A percentile compares a stretch with the other conserved stretches of the same genome.
Evolutionary conservation across 2,113 vertebrate species (phyloP).

Genomic region (Pristiophorus japonicus): DNA sequence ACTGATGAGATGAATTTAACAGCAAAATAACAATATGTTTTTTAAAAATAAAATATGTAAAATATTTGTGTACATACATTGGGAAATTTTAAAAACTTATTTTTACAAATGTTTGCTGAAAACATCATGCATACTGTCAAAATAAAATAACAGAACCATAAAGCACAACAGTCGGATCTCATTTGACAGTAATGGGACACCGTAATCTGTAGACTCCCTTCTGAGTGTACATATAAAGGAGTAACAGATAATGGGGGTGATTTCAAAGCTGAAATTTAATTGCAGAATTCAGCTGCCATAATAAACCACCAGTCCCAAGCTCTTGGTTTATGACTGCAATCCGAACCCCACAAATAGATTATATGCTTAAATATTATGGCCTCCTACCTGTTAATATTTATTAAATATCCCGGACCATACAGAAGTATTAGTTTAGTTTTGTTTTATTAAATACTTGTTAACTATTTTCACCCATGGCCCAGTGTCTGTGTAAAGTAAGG

Average conservation of each 20-base stretch:
- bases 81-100: neutral
- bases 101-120: slow-evolving; percentile 24
- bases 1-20: slow-evolving; percentile 27
- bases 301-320: neutral
- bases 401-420: neutral
- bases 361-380: neutral
- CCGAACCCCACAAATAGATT: neutral
- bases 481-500: neutral
- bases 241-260: neutral
- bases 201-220: neutral
- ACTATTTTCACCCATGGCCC: neutral
- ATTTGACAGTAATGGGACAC: neutral
- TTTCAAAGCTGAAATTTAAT: slow-evolving; percentile 10
- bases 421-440: neutral
- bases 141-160: neutral
- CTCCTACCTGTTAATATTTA: neutral
- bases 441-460: neutral
- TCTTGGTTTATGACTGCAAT: neutral
- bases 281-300: neutral
- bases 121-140: neutral
- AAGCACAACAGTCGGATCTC: neutral
- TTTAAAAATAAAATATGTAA: slow-evolving; percentile 35
- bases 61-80: slow-evolving; percentile 24
- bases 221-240: neutral
- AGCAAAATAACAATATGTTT: slow-evolving; percentile 22